A percentile compares a stretch with the other conserved stretches of the same genome.
phyloP scores from a whole-genome alignment of 2,888 invertebrate genomes.

The Idaea biselata region DNA sequence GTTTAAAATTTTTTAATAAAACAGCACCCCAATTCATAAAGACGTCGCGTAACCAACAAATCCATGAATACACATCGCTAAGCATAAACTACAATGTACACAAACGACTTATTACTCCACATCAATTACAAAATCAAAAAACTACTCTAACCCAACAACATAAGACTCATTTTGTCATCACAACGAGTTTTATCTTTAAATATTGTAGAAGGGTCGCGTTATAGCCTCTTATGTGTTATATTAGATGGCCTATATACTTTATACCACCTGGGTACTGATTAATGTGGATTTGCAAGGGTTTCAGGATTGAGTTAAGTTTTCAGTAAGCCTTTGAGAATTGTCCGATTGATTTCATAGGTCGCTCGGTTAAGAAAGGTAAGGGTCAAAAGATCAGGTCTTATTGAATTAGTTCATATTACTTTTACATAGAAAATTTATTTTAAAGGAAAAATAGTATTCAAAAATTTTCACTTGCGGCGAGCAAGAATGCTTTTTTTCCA shows the following conservation, averaged over 20 bases:
- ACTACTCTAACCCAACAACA: neutral
- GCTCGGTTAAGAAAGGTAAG: neutral
- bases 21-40: neutral
- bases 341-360: neutral
- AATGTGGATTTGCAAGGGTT: conserved; percentile 37
- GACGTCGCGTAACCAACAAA: neutral
- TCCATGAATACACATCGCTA: neutral
- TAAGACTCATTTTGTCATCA: neutral
- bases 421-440: too few relatives aligned
- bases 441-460: too few relatives aligned
- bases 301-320: conserved; percentile 29
- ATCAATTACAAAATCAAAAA: neutral
- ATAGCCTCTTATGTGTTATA: conserved; percentile 40
- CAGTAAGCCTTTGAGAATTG: conserved; percentile 6
- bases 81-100: neutral
- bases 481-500: too few relatives aligned
- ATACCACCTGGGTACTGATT: conserved; percentile 45
- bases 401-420: conserved; percentile 8
- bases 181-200: conserved; percentile 10
- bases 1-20: neutral
- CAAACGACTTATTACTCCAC: neutral
- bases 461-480: too few relatives aligned
- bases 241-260: conserved; percentile 39
- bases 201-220: conserved; percentile 34
- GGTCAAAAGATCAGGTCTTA: neutral